phyloP scores from a whole-genome alignment of 2,113 vertebrate genomes.

The Xiphorhynchus elegans region DNA sequence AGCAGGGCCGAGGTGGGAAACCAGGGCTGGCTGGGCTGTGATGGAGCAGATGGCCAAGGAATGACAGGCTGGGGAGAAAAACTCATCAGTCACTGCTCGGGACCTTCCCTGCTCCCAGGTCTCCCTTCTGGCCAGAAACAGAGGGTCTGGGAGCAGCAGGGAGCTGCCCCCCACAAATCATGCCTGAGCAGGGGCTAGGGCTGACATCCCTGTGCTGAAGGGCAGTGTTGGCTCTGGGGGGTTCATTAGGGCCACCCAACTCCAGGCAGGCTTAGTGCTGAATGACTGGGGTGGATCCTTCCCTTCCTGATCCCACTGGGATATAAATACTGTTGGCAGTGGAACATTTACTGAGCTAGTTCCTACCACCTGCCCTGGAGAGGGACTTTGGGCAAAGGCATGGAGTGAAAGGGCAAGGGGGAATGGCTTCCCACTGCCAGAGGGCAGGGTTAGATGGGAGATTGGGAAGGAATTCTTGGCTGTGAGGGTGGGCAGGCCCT shows the following conservation, averaged over 20 bases:
- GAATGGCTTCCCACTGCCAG: not conserved
- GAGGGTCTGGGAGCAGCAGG: not conserved
- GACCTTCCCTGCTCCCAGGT: not conserved
- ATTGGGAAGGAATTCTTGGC: not conserved
- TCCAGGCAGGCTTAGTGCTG: not conserved
- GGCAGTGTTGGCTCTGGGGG: accelerated
- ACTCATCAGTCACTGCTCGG: not conserved
- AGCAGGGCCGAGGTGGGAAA: not conserved
- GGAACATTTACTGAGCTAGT: not conserved
- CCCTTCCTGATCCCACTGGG: not conserved
- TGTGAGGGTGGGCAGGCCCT: not conserved
- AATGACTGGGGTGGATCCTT: not conserved
- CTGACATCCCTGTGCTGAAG: not conserved
- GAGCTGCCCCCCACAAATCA: accelerated
- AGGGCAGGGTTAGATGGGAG: not conserved
- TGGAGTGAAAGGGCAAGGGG: not conserved
- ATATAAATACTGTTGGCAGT: not conserved
- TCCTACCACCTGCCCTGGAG: not conserved
- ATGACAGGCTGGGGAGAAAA: not conserved
- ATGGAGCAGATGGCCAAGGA: not conserved
- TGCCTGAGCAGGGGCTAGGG: accelerated
- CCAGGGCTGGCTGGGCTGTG: not conserved
- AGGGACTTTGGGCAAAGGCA: no score
- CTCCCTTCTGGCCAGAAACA: not conserved
- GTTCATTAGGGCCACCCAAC: not conserved